Conservation (phyloP, 2,888 invertebrate genomes). For the Tortrix viridana region DNA sequence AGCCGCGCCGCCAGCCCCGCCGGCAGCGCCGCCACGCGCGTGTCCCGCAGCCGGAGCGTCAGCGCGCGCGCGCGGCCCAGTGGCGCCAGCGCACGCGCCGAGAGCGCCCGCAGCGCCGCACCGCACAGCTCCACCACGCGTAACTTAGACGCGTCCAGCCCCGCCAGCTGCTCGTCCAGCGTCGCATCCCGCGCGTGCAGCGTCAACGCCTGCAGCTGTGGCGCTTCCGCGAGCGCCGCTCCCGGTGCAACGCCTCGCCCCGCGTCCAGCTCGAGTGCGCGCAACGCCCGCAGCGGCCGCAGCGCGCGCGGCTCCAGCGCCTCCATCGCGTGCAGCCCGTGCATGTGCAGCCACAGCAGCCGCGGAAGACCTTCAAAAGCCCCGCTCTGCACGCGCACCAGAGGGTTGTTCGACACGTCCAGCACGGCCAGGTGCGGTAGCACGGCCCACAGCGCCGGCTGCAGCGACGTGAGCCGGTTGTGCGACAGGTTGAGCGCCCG, state of each 20-base stretch:
- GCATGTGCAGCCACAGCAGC: slow-evolving; percentile 88
- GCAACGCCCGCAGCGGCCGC: slow-evolving; percentile 85
- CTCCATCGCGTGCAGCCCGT: slow-evolving; percentile 86
- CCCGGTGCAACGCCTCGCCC: slow-evolving; percentile 86
- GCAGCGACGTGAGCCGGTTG: slow-evolving; percentile 81
- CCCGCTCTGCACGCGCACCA: slow-evolving; percentile 86
- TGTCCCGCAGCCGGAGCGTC: slow-evolving; percentile 87
- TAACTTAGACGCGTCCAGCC: slow-evolving; percentile 89
- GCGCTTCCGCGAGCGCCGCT: slow-evolving; percentile 50
- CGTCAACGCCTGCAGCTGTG: slow-evolving; percentile 55
- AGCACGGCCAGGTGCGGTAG: slow-evolving; percentile 87
- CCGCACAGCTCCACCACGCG: slow-evolving; percentile 91
- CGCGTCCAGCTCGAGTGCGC: slow-evolving; percentile 86
- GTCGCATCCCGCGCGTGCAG: slow-evolving; percentile 86
- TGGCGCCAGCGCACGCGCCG: slow-evolving; percentile 87
- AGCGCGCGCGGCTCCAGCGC: slow-evolving; percentile 89
- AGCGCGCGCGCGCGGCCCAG: slow-evolving; percentile 88
- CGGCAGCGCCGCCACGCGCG: slow-evolving; percentile 89
- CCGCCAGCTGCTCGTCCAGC: slow-evolving; percentile 88
- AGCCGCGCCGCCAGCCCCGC: slow-evolving; percentile 88
- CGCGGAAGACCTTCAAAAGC: slow-evolving; percentile 87
- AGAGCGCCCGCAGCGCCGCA: slow-evolving; percentile 85
- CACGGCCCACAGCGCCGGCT: slow-evolving; percentile 86
- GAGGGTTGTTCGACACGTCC: slow-evolving; percentile 91
- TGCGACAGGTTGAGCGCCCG: slow-evolving; percentile 58